Evolutionary conservation across 2,888 invertebrate genomes (phyloP), one percentile per base, ranked within the genome.

Genomic region (Cinara cedri): DNA sequence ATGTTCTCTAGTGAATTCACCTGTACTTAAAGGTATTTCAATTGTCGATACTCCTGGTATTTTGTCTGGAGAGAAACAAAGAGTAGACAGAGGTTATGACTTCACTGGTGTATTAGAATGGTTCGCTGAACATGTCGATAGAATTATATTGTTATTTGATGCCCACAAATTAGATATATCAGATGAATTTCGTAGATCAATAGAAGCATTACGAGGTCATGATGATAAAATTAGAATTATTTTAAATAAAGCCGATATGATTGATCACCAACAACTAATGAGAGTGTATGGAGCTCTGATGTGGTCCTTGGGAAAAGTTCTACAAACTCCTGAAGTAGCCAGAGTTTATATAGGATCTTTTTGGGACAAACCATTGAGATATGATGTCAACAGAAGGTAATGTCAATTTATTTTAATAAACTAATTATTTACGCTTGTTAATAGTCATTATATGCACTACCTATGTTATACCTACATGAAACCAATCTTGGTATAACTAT

Each of bases 91-190:
- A 72, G 90, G 90, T 1, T 90, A 90, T 84, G 90, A 90, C 83
- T 91, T 91, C 84, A 88, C 89, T 13, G 89, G 89, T 10, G 90
- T 91, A 42, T 85, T 91, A 54, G 90, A 90, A 84, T 91, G 90
- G 90, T 90, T 91, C 84, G 90, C 90, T 2, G 90, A 91, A 83
- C 85, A 90, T 80, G 90, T 90, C 1, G 90, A 91, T 84, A 85
- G 90, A 82, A 91, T 90, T 81, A 88, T 91, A 83, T 86, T 91
- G 14, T 85, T 91, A 8, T 91, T 91, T 85, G 90, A 91, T 85
- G 90, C 90, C 6, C 90, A 91, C 85, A 91, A 91, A 84, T 85
- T 91, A 81, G 91, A 91, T 84, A 91, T 91, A 83, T 90, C 90
- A 0, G 90, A 91, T 85, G 91, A 91, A 84, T 91, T 91, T 83